Conservation (phyloP, 2,113 vertebrate genomes). For the Bos javanicus region DNA sequence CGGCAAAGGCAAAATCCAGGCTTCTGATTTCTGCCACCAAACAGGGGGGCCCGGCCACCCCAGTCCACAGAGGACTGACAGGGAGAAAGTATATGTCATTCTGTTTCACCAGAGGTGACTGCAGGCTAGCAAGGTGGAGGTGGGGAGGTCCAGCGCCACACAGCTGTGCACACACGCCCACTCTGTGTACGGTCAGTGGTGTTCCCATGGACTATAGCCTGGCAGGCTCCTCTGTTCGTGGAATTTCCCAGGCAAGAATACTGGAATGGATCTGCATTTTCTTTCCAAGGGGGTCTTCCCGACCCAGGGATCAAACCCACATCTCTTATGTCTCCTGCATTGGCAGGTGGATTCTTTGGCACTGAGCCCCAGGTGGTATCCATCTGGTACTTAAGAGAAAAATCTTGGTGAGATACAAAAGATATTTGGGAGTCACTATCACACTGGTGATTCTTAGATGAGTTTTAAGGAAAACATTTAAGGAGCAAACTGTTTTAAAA, state of each 20-base stretch:
- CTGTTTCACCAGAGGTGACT: not conserved
- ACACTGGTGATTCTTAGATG: not conserved
- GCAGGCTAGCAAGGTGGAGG: not conserved
- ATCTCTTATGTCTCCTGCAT: not conserved
- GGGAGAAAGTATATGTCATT: not conserved
- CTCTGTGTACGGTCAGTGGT: not conserved
- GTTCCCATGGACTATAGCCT: not conserved
- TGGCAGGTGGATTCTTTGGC: not conserved
- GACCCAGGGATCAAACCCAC: not conserved
- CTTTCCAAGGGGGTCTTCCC: not conserved
- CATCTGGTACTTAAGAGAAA: not conserved
- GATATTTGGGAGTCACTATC: not conserved
- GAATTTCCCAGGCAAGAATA: not conserved
- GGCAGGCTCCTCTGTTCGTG: not conserved
- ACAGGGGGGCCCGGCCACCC: rapidly evolving
- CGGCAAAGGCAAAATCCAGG: not conserved
- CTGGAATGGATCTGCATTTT: not conserved
- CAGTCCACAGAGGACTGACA: not conserved
- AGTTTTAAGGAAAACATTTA: not conserved
- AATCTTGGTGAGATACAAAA: not conserved
- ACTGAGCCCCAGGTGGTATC: not conserved
- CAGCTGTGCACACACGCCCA: not conserved
- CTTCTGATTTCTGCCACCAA: not conserved
- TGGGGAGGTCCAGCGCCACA: not conserved
- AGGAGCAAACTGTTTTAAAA: not conserved